A percentile compares a stretch with the other conserved stretches of the same genome.
These are phyloP conservation scores for Thunnus thynnus DNA, from an alignment of 2,113 vertebrate species.

Conservation along the genomic window DNA sequence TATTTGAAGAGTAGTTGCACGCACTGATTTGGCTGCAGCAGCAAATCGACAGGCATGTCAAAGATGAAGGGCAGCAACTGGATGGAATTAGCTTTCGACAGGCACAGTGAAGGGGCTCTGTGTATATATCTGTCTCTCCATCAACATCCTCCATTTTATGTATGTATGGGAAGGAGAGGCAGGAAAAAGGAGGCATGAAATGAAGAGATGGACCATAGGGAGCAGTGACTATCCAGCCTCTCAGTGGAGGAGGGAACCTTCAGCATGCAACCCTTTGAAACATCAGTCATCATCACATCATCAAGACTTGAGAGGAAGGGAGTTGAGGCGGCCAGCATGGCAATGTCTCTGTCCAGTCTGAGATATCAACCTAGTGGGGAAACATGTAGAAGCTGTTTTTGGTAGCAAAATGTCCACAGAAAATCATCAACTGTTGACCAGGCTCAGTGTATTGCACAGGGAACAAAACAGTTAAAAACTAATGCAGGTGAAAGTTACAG, in stretches of 20 bases:
- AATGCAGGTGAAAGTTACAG: background rate
- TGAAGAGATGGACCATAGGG: slow-evolving; percentile 22
- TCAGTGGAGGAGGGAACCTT: slow-evolving; percentile 24
- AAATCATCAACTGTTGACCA: background rate
- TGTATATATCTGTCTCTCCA: slow-evolving; percentile 38
- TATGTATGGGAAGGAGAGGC: slow-evolving; percentile 27
- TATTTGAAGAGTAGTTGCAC: slow-evolving; percentile 45
- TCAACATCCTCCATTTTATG: slow-evolving; percentile 48
- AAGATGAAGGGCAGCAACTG: slow-evolving; percentile 50
- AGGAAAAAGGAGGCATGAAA: slow-evolving; percentile 40
- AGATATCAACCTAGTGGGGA: background rate
- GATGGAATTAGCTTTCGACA: slow-evolving; percentile 59
- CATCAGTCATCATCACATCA: slow-evolving; percentile 31
- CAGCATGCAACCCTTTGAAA: slow-evolving; percentile 44
- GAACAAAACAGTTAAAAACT: background rate
- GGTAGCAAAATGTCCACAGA: background rate
- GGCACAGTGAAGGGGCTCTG: slow-evolving; percentile 42
- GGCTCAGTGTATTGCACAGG: too few species aligned
- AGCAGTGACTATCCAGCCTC: slow-evolving; percentile 32
- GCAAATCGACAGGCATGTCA: slow-evolving; percentile 58
- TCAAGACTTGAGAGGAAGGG: slow-evolving; percentile 2
- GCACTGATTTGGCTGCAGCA: slow-evolving; percentile 42
- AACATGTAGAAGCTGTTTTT: background rate
- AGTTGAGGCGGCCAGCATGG: background rate
- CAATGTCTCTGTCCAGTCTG: slow-evolving; percentile 2